Evolutionary conservation across 2,888 invertebrate species (phyloP), one percentile per base, ranked within the genome.

Genomic region (Clivina fossor): DNA sequence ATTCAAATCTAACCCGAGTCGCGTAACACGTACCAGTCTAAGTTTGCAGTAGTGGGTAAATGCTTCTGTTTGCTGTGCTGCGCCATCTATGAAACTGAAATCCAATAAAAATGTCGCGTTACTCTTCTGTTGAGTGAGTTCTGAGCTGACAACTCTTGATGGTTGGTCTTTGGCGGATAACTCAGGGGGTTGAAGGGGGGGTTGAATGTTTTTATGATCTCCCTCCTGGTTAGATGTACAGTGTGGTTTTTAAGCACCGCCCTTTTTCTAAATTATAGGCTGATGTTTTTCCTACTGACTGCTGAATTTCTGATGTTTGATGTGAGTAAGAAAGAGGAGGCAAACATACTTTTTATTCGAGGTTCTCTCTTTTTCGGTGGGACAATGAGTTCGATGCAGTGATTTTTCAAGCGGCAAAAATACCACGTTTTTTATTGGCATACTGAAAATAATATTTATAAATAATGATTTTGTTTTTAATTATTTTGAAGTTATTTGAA

Each of bases 1-100:
- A 66, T 65, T 66, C 66, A 66, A 65, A 66, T 64, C 59, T 47
- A 40, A 61, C 63, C n/a, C n/a, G n/a, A n/a, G n/a, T n/a, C n/a
- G n/a, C n/a, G n/a, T n/a, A n/a, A n/a, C 55, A 49, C 61, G 57
- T 67, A 61, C 63, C 69, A 68, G 49, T 60, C 62, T 66, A 66
- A 69, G 69, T 70, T 68, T 69, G 66, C 69, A 68, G 62, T 64
- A 66, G n/a, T n/a, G n/a, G n/a, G n/a, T n/a, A n/a, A n/a, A n/a
- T n/a, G n/a, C n/a, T n/a, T n/a, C n/a, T n/a, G n/a, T n/a, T n/a
- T n/a, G n/a, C n/a, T n/a, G n/a, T n/a, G n/a, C n/a, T 66, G 66
- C 62, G 64, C 22, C 24, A 26, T n/a, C n/a, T n/a, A n/a, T n/a
- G n/a, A n/a, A n/a, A n/a, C n/a, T n/a, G n/a, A n/a, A n/a, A n/a